Evolutionary conservation across 1,140 invertebrate species (phyloP).

Genomic region (Drosophila micromelanica): DNA sequence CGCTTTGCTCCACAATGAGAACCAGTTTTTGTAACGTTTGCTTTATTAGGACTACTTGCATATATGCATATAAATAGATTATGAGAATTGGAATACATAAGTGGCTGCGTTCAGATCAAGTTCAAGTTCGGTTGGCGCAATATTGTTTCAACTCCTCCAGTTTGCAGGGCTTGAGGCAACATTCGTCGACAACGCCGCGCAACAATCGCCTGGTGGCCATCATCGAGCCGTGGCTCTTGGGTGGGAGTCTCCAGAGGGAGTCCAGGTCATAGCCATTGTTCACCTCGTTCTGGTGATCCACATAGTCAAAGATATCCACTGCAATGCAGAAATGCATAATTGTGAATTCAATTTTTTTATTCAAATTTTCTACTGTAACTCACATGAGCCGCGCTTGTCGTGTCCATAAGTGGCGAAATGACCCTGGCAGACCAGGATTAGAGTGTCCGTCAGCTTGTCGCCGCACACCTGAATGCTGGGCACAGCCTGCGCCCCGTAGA

Average conservation of each 20-base stretch:
- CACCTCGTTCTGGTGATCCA: constrained; percentile 32
- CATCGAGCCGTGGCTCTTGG: constrained; percentile 22
- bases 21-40: constrained; percentile 20
- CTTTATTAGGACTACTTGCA: constrained; percentile 19
- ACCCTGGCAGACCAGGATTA: constrained; percentile 27
- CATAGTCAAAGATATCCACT: constrained; percentile 65
- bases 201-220: constrained; percentile 33
- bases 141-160: constrained; percentile 10
- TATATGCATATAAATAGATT: neutral
- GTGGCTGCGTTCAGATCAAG: neutral
- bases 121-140: constrained; percentile 23
- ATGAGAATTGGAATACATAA: neutral
- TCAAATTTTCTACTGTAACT: constrained; percentile 19
- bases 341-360: neutral
- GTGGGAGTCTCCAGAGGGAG: neutral
- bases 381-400: constrained; percentile 44
- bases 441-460: constrained; percentile 5
- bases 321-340: constrained; percentile 28
- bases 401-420: constrained; percentile 12
- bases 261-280: constrained; percentile 1
- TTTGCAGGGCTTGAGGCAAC: constrained; percentile 40
- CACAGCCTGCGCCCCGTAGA: constrained; percentile 9
- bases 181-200: constrained; percentile 56
- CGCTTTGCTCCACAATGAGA: neutral
- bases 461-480: constrained; percentile 38